A percentile compares a stretch with the other conserved stretches of the same genome.
These are phyloP conservation scores for Lanius ludovicianus DNA, from an alignment of 2,113 vertebrate species.

Conservation along the genomic window DNA sequence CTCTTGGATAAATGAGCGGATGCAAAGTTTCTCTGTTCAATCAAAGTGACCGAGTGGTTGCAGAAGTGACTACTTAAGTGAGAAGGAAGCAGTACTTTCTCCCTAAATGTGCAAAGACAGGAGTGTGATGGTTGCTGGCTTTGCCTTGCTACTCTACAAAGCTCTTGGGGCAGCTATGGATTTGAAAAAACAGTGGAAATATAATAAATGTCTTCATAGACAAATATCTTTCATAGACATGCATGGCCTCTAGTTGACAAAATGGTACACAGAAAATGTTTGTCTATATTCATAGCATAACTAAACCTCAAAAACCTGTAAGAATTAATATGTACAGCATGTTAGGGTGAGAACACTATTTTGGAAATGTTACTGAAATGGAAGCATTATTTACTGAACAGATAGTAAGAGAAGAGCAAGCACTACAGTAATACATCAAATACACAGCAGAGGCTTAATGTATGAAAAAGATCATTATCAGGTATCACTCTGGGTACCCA, in stretches of 20 bases:
- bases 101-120: not conserved
- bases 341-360: not conserved
- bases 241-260: not conserved
- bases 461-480: not conserved
- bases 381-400: not conserved
- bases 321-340: not conserved
- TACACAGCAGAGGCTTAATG: not conserved
- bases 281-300: not conserved
- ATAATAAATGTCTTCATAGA: not conserved
- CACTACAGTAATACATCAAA: not conserved
- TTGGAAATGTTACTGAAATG: not conserved
- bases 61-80: not conserved
- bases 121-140: not conserved
- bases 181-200: not conserved
- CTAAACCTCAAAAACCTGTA: not conserved
- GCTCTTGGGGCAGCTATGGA: not conserved
- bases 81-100: not conserved
- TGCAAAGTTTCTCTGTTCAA: not conserved
- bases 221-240: not conserved
- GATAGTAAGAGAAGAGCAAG: not conserved
- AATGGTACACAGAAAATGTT: not conserved
- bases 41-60: not conserved
- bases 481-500: not conserved
- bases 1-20: not conserved
- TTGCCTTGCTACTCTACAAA: not conserved